phyloP scores from a whole-genome alignment of 2,113 vertebrate genomes.

The Dolichallabes microphthalmus region DNA sequence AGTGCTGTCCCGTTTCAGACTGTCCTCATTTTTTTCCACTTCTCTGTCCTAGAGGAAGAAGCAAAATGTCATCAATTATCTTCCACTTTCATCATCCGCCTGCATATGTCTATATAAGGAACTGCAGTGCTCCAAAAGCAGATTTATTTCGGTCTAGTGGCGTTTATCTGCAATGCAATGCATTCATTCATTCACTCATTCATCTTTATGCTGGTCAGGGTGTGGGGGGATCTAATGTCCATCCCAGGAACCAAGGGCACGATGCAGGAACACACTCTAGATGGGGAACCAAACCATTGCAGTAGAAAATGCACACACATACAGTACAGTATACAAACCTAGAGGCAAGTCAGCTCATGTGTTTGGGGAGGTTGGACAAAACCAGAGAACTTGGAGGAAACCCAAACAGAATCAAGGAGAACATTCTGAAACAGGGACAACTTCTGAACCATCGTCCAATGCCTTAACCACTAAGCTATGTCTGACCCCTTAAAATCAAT shows the following conservation, averaged over 20 bases:
- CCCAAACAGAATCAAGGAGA: neutral
- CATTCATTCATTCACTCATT: neutral
- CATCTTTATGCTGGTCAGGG: slow-evolving; percentile 8
- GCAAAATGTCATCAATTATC: slow-evolving; percentile 32
- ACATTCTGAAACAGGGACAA: neutral
- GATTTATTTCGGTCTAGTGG: slow-evolving; percentile 17
- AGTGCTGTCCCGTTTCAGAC: slow-evolving; percentile 42
- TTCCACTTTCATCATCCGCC: neutral
- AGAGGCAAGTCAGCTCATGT: neutral
- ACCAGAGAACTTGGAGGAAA: neutral
- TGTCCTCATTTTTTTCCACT: slow-evolving; percentile 45
- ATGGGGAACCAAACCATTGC: neutral
- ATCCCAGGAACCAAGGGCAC: neutral
- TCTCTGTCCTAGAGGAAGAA: slow-evolving; percentile 45
- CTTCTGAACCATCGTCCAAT: too few relatives aligned
- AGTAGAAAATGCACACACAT: neutral
- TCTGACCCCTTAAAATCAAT: too few relatives aligned
- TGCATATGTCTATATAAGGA: slow-evolving; percentile 2
- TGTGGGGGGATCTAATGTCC: neutral
- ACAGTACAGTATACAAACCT: neutral
- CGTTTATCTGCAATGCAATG: slow-evolving; percentile 6
- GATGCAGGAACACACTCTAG: neutral
- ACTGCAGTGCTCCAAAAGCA: neutral
- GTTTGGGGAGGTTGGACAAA: neutral
- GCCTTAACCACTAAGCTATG: too few relatives aligned